Evolutionary conservation across 2,888 invertebrate species (phyloP), one percentile per base, ranked within the genome.

Genomic region (Rugalucina vietnamica): DNA sequence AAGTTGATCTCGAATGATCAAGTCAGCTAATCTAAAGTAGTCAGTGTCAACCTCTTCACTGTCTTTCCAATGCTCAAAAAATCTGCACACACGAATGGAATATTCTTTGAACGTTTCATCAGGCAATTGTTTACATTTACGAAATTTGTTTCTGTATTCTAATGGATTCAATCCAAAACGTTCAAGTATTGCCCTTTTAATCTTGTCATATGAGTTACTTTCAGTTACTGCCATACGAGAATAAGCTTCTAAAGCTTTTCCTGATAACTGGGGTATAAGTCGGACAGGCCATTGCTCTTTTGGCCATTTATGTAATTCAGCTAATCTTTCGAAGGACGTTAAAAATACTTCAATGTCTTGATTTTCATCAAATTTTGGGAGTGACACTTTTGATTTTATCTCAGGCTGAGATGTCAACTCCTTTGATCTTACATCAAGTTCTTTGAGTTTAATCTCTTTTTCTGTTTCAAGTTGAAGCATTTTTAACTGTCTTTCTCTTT

Each of bases 281-380:
- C 21, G 10, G 3, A 72, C 34, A 24, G 72, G 32, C 72, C 72
- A 72, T 39, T 72, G 24, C 3, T 14, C 14, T 72, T 36, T 72
- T 72, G 72, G 43, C 39, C 72, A 72, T 2, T 37, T 34, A 21
- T 72, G 72, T 34, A 72, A 4, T 37, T 14, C 12, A 32, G 36
- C 36, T 8, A 72, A n/a, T n/a, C 39, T 8, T 24, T 72, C 72
- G n/a, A 72, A 34, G 14, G 37, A 72, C n/a, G 37, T 72, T 36
- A 72, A n/a, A 14, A 72, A 72, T 4, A 39, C 72, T n/a, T 72
- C 72, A 39, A 34, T 34, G 34, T 72, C 72, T 37, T 72, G 21
- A 18, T 24, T n/a, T 43, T 72, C 39, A 24, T 18, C 21, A 72
- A 72, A 69, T 21, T 36, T 69, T 5, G 32, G 69, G 5, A 72